These are phyloP conservation scores for Varanus komodoensis DNA, from an alignment of 2,113 vertebrate genomes.

Conservation along the genomic window DNA sequence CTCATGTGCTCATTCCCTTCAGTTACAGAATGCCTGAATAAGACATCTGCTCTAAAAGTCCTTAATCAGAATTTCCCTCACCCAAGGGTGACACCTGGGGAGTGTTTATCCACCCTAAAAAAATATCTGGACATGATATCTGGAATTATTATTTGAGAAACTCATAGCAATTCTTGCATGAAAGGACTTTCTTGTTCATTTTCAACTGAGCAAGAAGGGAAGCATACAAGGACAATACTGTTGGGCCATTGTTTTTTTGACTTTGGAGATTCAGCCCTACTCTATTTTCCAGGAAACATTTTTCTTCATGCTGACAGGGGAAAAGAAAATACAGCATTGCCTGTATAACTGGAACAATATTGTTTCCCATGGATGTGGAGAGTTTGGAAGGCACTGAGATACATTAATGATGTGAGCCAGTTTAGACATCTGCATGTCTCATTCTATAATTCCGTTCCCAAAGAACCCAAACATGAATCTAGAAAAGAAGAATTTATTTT, in stretches of 20 bases:
- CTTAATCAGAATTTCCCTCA: background rate
- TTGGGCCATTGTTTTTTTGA: background rate
- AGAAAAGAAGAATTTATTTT: conserved; percentile 36
- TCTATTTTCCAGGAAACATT: conserved; percentile 7
- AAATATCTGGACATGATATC: background rate
- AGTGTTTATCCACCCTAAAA: background rate
- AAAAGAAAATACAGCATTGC: background rate
- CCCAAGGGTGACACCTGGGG: background rate
- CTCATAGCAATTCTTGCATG: background rate
- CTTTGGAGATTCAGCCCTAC: background rate
- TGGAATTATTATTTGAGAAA: background rate
- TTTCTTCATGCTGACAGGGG: background rate
- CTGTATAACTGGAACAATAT: background rate
- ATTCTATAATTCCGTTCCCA: conserved; percentile 29
- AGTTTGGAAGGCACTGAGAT: background rate
- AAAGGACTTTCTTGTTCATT: background rate
- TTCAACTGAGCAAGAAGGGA: background rate
- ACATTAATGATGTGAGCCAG: background rate
- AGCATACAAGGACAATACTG: background rate
- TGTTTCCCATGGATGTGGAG: background rate
- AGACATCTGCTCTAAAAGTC: background rate
- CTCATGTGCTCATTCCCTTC: too few species aligned
- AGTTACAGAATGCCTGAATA: too few species aligned
- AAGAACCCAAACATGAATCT: conserved; percentile 59
- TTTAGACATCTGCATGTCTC: conserved; percentile 3